These are phyloP conservation scores for Cephalopachus bancanus DNA, from an alignment of 2,797 vertebrate genomes.

Conservation along the genomic window DNA sequence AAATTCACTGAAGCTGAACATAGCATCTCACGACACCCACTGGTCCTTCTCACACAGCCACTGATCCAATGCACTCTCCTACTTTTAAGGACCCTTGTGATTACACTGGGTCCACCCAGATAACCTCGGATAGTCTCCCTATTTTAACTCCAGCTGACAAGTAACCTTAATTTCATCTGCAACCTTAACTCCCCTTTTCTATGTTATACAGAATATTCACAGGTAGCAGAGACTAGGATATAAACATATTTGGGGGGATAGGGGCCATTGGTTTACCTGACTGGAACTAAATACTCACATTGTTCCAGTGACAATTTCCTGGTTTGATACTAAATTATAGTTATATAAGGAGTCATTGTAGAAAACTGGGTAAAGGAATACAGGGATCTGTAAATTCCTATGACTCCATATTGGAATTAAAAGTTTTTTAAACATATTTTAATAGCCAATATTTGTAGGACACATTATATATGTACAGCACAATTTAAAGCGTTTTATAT, in stretches of 20 bases:
- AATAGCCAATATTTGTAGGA: not conserved
- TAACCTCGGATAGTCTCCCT: not conserved
- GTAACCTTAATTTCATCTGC: not conserved
- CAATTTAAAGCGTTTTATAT: not conserved
- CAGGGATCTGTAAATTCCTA: not conserved
- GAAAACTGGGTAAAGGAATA: not conserved
- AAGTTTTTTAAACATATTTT: not conserved
- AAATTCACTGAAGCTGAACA: no score
- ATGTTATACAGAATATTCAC: fast-evolving
- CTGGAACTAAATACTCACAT: not conserved
- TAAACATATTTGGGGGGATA: not conserved
- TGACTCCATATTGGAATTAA: not conserved
- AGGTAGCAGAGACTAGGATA: no score
- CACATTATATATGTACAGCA: not conserved
- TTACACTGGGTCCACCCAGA: not conserved
- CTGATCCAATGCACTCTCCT: not conserved
- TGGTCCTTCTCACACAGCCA: not conserved
- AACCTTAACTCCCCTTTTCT: not conserved
- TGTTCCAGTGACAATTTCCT: not conserved
- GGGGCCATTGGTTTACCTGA: not conserved
- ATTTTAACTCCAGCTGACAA: not conserved
- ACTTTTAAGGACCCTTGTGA: not conserved
- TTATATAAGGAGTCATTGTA: not conserved
- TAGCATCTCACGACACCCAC: no score
- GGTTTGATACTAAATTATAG: not conserved